These are phyloP conservation scores for Drosophila hamatofila DNA, from an alignment of 2,888 invertebrate genomes.

Conservation along the genomic window DNA sequence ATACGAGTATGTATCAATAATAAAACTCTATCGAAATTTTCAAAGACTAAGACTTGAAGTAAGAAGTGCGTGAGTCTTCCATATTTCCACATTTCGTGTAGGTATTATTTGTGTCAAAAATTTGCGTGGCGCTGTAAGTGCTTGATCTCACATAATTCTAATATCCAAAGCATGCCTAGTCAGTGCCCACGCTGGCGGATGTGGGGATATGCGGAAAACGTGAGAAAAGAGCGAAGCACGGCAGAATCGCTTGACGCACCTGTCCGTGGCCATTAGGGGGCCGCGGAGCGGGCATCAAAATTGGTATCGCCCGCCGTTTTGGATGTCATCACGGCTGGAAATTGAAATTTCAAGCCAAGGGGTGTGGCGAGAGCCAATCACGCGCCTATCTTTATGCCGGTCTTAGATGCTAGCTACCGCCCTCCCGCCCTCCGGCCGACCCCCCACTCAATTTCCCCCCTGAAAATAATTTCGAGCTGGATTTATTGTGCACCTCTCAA, in stretches of 20 bases:
- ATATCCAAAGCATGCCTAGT: constrained; percentile 1
- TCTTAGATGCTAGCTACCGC: background rate
- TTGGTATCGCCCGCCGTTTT: constrained; percentile 64
- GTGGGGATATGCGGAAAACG: background rate
- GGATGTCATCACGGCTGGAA: constrained; percentile 66
- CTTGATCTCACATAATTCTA: constrained; percentile 12
- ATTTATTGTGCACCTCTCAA: constrained; percentile 65
- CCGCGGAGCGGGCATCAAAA: constrained; percentile 27
- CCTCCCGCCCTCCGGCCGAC: background rate
- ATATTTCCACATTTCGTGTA: background rate
- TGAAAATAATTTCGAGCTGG: constrained; percentile 71
- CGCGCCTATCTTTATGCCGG: constrained; percentile 48
- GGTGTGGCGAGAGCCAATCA: constrained; percentile 60
- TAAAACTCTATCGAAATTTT: background rate
- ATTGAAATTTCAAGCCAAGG: constrained; percentile 62
- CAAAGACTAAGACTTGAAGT: background rate
- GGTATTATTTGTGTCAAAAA: constrained; percentile 1
- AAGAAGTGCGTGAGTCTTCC: background rate
- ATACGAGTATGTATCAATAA: no score
- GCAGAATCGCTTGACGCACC: constrained; percentile 50
- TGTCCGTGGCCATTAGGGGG: constrained; percentile 68
- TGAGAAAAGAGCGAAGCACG: background rate
- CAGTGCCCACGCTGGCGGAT: background rate
- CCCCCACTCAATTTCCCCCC: background rate
- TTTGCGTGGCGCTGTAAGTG: background rate